Conservation (phyloP, 2,113 vertebrate genomes). For the Bubo scandiacus region DNA sequence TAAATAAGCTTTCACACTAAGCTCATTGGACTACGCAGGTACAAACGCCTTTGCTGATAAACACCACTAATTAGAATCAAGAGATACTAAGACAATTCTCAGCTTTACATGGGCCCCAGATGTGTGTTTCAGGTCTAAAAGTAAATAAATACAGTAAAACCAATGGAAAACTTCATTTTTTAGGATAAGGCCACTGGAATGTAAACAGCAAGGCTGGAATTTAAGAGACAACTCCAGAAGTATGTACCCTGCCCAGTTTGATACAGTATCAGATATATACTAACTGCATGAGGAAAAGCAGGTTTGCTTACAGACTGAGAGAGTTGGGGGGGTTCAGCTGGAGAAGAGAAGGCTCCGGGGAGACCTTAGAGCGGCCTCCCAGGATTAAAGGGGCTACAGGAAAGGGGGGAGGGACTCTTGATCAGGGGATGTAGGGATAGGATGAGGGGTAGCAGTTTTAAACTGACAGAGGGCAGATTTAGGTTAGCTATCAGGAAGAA, state of each 20-base stretch:
- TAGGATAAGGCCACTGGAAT: background rate
- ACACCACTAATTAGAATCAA: background rate
- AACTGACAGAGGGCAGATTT: too few relatives aligned
- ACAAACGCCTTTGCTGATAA: background rate
- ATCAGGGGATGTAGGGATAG: too few relatives aligned
- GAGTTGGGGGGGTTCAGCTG: too few relatives aligned
- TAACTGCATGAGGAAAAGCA: background rate
- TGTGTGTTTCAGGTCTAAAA: background rate
- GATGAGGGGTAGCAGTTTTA: too few relatives aligned
- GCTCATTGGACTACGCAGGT: background rate
- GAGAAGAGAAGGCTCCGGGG: too few relatives aligned
- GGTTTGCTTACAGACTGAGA: background rate
- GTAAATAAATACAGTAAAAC: background rate
- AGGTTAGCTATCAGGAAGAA: too few relatives aligned
- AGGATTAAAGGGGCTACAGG: too few relatives aligned
- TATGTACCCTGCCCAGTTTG: rapidly evolving
- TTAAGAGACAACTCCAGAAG: background rate
- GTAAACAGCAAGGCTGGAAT: background rate
- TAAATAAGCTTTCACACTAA: background rate
- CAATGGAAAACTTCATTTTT: background rate
- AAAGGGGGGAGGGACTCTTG: too few relatives aligned
- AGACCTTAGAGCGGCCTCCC: too few relatives aligned
- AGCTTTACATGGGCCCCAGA: background rate
- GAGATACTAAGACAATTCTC: background rate
- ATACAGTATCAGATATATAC: background rate